Evolutionary conservation across 2,888 invertebrate species (phyloP), one percentile per base, ranked within the genome.

Genomic region (Drosophila melanosoma): DNA sequence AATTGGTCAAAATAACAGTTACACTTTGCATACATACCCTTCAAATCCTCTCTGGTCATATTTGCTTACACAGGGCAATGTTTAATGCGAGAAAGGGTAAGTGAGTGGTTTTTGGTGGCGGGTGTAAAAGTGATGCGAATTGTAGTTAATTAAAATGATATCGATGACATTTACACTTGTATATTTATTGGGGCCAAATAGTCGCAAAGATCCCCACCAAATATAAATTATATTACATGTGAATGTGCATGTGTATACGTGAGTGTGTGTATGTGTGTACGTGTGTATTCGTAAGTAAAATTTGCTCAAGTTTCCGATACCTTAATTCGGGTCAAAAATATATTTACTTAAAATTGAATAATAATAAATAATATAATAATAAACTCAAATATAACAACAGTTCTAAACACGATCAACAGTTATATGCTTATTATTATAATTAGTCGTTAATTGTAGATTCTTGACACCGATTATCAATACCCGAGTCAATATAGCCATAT

Each of bases 161-260:
- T 88, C 71, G 79, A 73, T 81, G 82, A 61, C 89, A 66, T 66
- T 79, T 85, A 82, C 89, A 87, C 84, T 75, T 59, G 53, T 52
- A 62, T 75, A 81, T 78, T 81, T 74, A 67, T 68, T 64, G 63
- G 45, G 69, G 67, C 33, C 68, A 71, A 77, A 64, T 68, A 42
- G 64, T 56, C 17, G 42, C 29, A 45, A 52, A 59, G 54, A 26
- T 7, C 51, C 54, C 15, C 38, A 36, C 52, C 54, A 10, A 65
- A 65, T 74, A 45, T 80, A 69, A 69, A 79, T 78, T 74, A 53
- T 68, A 23, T 45, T 45, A 61, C 51, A 49, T 35, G 20, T 40
- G 35, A 10, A 17, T 58, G 23, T 48, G 33, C 62, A 38, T 54
- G 45, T 38, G 32, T 11, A 17, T 35, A 12, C 32, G 12, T 48